A percentile compares a stretch with the other conserved stretches of the same genome.
These are phyloP conservation scores for Neopipo cinnamomea DNA, from an alignment of 2,113 vertebrate species.

Conservation along the genomic window DNA sequence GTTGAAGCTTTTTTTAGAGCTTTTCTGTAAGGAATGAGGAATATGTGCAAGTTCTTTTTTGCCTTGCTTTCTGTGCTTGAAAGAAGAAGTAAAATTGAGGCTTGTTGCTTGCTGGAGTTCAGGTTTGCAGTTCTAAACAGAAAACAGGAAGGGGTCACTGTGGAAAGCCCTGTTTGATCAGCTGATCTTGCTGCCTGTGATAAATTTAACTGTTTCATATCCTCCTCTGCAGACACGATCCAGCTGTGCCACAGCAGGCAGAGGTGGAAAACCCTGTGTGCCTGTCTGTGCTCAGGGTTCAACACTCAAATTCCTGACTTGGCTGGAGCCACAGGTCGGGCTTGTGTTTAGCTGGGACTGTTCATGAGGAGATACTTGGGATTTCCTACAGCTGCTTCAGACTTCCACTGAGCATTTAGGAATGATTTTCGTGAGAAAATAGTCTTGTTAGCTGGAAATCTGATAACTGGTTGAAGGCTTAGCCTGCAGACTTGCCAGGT, in stretches of 20 bases:
- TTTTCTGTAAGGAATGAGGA: neutral
- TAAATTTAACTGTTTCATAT: slow-evolving; percentile 37
- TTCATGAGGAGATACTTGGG: neutral
- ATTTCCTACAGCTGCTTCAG: neutral
- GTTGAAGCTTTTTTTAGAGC: neutral
- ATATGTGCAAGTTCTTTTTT: neutral
- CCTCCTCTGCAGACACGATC: neutral
- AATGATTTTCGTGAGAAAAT: neutral
- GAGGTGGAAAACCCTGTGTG: neutral
- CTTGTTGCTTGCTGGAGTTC: slow-evolving; percentile 49
- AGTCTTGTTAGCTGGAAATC: neutral
- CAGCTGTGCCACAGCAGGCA: neutral
- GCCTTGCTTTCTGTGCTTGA: slow-evolving; percentile 28
- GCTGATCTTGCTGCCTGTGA: slow-evolving; percentile 30
- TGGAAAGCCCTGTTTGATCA: slow-evolving; percentile 55
- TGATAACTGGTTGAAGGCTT: neutral
- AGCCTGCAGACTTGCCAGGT: neutral
- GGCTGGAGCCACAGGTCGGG: neutral
- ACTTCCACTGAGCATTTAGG: neutral
- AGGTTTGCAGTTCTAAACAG: slow-evolving; percentile 36
- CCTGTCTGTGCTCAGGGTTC: neutral
- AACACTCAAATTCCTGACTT: neutral
- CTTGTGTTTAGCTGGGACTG: neutral
- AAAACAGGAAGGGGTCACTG: slow-evolving; percentile 74
- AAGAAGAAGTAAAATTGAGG: slow-evolving; percentile 76